Base-by-base conservation (phyloP, 2,797 vertebrate species). In the Microctenopoma stevenorrisi region DNA sequence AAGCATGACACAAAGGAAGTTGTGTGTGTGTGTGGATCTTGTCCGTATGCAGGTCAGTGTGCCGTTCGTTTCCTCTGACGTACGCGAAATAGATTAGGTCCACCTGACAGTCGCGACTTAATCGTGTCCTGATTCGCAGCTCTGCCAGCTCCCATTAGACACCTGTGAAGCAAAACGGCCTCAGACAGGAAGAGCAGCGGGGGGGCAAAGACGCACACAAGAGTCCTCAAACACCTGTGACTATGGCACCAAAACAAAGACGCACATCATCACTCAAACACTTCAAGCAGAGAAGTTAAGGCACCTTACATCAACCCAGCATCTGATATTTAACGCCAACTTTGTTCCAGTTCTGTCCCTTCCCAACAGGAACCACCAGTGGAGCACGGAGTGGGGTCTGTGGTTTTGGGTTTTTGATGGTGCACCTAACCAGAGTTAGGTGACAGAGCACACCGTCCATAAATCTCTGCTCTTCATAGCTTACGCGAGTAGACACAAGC, bases 111-210 rank as follows among this genome's bases (percentile, higher is more conserved):
- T 84, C 74, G 6, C 64, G 88, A 64, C 78, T 84, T 87, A 91
- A 90, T 86, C 76, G 37, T 7, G 64, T 28, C 44, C 59, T 62
- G 38, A 72, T 81, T 74, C 82, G 62, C 75, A 72, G 67, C 57
- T 60, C 86, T 86, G 89, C 79, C 89, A 87, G 58, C 75, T 91
- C 82, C 64, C 56, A 81, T 90, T 86, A 89, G 82, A 79, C 76
- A 85, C 85, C 85, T 85, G 83, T 49, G 14, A 84, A 3, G 40
- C 38, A 52, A 22, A 18, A 72, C 33, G 43, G 57, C 37, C 64
- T 64, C 69, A 54, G 78, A 68, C 16, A 6, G 62, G 38, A 25
- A 44, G 53, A 70, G 50, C 76, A 78, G 71, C 72, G 37, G 64
- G 64, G 51, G 52, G 58, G 22, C 61, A 40, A 62, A 54, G 65